Percentiles rank a stretch among this genome's conserved stretches.
Evolutionary conservation across 2,797 vertebrate species (phyloP).

Genomic region (Trematomus bernacchii): DNA sequence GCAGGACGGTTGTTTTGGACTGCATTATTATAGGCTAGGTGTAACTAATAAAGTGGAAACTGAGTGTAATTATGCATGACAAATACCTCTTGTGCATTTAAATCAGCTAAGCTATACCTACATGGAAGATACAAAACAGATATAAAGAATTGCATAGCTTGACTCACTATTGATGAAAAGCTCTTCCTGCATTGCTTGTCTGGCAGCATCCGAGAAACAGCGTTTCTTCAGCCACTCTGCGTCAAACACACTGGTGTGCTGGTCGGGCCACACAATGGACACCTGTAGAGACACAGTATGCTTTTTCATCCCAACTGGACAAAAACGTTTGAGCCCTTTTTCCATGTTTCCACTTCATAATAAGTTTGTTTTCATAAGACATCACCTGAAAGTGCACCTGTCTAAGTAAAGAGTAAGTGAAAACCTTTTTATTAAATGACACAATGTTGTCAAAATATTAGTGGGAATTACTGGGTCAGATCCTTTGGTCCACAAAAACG

Average conservation of each 20-base stretch:
- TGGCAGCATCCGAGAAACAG: slow-evolving; percentile 91
- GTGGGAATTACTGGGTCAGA: background rate
- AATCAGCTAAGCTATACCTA: background rate
- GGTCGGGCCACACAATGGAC: slow-evolving; percentile 91
- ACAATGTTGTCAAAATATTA: background rate
- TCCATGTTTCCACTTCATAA: background rate
- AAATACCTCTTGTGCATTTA: background rate
- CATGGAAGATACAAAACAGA: background rate
- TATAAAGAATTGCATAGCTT: background rate
- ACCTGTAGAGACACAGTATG: slow-evolving; percentile 82
- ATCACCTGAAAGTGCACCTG: background rate
- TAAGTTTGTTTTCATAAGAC: background rate
- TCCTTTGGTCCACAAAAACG: no score
- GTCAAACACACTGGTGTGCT: slow-evolving; percentile 92
- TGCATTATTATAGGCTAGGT: background rate
- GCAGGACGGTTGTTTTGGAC: background rate
- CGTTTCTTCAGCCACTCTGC: slow-evolving; percentile 93
- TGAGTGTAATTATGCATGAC: background rate
- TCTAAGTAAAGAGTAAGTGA: background rate
- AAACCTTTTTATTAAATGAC: background rate
- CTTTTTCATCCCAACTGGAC: background rate
- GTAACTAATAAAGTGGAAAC: background rate
- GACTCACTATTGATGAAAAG: slow-evolving; percentile 91
- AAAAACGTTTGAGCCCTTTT: background rate
- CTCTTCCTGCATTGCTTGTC: slow-evolving; percentile 86